phyloP scores from a whole-genome alignment of 1,140 invertebrate species.

The Euschistus heros region DNA sequence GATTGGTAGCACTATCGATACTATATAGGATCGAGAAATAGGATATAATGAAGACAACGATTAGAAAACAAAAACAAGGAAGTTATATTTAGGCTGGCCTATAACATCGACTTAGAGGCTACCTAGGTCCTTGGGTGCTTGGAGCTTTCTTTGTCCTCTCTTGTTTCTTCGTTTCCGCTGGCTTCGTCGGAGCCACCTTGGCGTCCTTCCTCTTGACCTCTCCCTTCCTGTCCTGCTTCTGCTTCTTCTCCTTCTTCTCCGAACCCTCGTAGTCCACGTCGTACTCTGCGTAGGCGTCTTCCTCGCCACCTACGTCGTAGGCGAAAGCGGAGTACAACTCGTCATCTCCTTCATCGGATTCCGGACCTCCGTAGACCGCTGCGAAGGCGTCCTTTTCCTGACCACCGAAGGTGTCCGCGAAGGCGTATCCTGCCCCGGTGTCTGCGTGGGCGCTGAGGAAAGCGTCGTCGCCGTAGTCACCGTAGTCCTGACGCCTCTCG shows the following conservation, averaged over 20 bases:
- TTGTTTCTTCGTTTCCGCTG: not conserved
- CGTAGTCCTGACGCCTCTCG: conserved; percentile 6
- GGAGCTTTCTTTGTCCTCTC: not conserved
- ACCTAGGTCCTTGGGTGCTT: not conserved
- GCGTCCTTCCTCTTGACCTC: not conserved
- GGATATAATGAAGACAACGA: too few species aligned
- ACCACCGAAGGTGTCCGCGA: conserved; percentile 4
- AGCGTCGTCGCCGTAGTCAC: conserved; percentile 11
- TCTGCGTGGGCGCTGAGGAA: not conserved
- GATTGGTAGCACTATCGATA: too few species aligned
- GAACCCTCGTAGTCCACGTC: conserved; percentile 8
- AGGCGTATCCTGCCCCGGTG: not conserved
- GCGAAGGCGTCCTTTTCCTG: conserved; percentile 13
- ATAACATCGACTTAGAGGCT: not conserved
- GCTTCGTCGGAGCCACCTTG: not conserved
- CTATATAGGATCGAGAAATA: too few species aligned
- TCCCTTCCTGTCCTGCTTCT: not conserved
- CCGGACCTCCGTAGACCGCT: not conserved
- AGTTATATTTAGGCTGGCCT: too few species aligned
- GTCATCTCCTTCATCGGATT: not conserved
- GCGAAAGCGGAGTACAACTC: not conserved
- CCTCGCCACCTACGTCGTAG: not conserved
- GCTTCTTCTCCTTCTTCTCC: conserved; percentile 13
- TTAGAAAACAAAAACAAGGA: too few species aligned
- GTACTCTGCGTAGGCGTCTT: not conserved